phyloP scores from a whole-genome alignment of 2,797 vertebrate genomes.

The Chaunax sp. region DNA sequence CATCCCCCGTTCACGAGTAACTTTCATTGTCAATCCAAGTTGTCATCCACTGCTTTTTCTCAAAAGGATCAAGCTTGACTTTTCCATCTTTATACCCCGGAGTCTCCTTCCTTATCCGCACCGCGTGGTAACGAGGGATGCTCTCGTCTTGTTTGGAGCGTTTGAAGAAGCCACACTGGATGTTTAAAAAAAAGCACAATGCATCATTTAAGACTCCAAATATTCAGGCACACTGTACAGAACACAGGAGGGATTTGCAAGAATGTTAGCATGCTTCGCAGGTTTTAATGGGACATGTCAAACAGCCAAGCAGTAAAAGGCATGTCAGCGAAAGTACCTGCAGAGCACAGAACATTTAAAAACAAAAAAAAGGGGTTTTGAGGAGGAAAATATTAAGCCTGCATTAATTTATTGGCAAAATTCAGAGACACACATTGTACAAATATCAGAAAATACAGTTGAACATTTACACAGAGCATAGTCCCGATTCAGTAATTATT shows the following conservation, averaged over 20 bases:
- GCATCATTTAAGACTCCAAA: background rate
- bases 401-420: constrained; percentile 42
- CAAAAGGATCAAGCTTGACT: constrained; percentile 79
- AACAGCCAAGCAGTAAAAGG: constrained; percentile 52
- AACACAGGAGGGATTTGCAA: constrained; percentile 11
- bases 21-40: constrained; percentile 94
- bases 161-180: constrained; percentile 96
- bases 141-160: constrained; percentile 93
- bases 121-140: constrained; percentile 93
- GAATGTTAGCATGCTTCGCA: constrained; percentile 68
- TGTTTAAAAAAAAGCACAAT: background rate
- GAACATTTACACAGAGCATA: background rate
- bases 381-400: constrained; percentile 25
- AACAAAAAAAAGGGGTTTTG: background rate
- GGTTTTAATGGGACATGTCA: constrained; percentile 31
- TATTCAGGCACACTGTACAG: background rate
- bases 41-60: constrained; percentile 94
- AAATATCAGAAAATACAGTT: background rate
- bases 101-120: constrained; percentile 93
- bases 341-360: constrained; percentile 27
- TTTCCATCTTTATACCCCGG: constrained; percentile 85
- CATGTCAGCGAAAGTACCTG: constrained; percentile 49
- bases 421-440: constrained; percentile 66
- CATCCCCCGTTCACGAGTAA: constrained; percentile 81
- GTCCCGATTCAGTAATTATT: background rate